phyloP scores from a whole-genome alignment of 2,113 vertebrate species.

The Morone chrysops region DNA sequence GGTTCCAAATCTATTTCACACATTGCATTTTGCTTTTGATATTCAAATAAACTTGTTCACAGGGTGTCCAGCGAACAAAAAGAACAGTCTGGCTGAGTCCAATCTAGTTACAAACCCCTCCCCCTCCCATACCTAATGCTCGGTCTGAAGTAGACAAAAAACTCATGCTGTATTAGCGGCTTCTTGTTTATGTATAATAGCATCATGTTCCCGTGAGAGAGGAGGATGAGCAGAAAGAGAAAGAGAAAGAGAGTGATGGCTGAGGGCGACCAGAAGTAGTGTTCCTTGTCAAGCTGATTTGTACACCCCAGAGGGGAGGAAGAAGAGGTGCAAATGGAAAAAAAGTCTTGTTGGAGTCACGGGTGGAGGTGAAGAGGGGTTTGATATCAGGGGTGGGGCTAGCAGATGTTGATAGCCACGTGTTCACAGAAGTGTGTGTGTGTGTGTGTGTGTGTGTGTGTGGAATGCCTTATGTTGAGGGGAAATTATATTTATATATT shows the following conservation, averaged over 20 bases:
- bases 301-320: constrained; percentile 69
- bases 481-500: no score
- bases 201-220: constrained; percentile 56
- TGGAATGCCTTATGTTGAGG: constrained; percentile 6
- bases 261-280: constrained; percentile 67
- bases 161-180: constrained; percentile 45
- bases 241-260: constrained; percentile 42
- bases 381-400: constrained; percentile 64
- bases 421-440: constrained; percentile 20
- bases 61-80: constrained; percentile 56
- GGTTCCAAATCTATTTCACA: constrained; percentile 61
- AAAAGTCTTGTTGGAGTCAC: constrained; percentile 73
- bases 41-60: constrained; percentile 68
- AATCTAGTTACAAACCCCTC: constrained; percentile 52
- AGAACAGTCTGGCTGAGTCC: constrained; percentile 41
- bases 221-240: neutral
- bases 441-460: constrained; percentile 35
- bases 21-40: constrained; percentile 70
- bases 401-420: constrained; percentile 58
- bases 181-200: constrained; percentile 76
- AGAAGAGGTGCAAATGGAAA: constrained; percentile 89
- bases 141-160: constrained; percentile 33
- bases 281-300: constrained; percentile 81
- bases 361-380: constrained; percentile 69
- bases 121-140: constrained; percentile 32